Evolutionary conservation across 2,888 invertebrate genomes (phyloP), one percentile per base, ranked within the genome.

Genomic region (Epinotia ramella): DNA sequence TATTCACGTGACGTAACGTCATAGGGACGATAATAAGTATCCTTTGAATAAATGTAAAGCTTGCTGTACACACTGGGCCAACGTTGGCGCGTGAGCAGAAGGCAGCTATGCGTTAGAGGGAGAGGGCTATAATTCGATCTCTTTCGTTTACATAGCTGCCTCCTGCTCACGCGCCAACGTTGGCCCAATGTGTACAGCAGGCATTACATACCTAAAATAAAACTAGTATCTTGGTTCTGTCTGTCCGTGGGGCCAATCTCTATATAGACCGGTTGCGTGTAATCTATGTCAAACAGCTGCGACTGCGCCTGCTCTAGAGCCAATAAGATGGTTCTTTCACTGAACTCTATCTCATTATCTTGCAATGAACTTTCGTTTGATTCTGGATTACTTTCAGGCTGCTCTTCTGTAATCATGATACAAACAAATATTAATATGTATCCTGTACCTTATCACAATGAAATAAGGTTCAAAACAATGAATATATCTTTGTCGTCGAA

Each of bases 171-270:
- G n/a, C n/a, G n/a, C n/a, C n/a, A n/a, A n/a, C n/a, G n/a, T n/a
- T n/a, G n/a, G n/a, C n/a, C n/a, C n/a, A n/a, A n/a, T n/a, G n/a
- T n/a, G n/a, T n/a, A n/a, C n/a, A n/a, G n/a, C n/a, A n/a, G n/a
- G n/a, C n/a, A n/a, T n/a, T n/a, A 49, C 73, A 78, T 78, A 93
- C 94, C 92, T 81, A 93, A 84, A 78, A 89, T 85, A 74, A 93
- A 87, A 80, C 89, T 92, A 74, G 84, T 89, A 77, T 93, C 93
- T 80, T 91, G 91, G 33, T 89, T 88, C 40, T 90, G 89, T 74
- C 88, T 87, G 71, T 94, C 94, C 3, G 87, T 84, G 0, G 88
- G 89, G 13, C 94, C 94, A 68, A 94, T 92, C 78, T 94, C 94
- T 73, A 94, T 90, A 40, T 92, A 91, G 44, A 94, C 88, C 0